These are phyloP conservation scores for Ascaphus truei DNA, from an alignment of 2,113 vertebrate genomes.

Conservation along the genomic window DNA sequence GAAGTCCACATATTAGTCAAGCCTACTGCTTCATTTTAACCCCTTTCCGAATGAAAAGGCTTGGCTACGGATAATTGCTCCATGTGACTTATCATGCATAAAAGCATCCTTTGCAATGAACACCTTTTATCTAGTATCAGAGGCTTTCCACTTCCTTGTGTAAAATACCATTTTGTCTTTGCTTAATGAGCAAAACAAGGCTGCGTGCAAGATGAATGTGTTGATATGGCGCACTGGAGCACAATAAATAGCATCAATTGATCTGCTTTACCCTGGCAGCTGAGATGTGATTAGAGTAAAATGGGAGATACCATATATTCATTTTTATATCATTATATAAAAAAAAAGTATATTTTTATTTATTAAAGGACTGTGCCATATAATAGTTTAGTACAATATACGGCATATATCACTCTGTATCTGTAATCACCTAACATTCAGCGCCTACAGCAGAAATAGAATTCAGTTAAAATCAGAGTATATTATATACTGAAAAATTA, in stretches of 20 bases:
- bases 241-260: slow-evolving; percentile 2
- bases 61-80: too few species aligned
- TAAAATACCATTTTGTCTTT: background rate
- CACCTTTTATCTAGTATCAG: background rate
- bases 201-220: slow-evolving; percentile 6
- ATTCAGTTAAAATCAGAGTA: slow-evolving; percentile 7
- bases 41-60: too few species aligned
- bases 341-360: background rate
- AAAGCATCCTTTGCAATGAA: too few species aligned
- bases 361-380: background rate
- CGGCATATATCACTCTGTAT: background rate
- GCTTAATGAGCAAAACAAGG: slow-evolving; percentile 5
- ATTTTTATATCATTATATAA: background rate
- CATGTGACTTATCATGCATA: too few species aligned
- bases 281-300: background rate
- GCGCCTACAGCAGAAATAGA: background rate
- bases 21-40: too few species aligned
- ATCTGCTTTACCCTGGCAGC: slow-evolving; percentile 8
- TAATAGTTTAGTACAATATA: slow-evolving; percentile 11
- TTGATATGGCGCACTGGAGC: background rate
- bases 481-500: background rate
- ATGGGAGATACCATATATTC: background rate
- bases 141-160: background rate
- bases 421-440: background rate
- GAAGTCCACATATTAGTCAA: too few species aligned